Conservation (phyloP, 2,797 vertebrate species). For the Enteromius radiatus region DNA sequence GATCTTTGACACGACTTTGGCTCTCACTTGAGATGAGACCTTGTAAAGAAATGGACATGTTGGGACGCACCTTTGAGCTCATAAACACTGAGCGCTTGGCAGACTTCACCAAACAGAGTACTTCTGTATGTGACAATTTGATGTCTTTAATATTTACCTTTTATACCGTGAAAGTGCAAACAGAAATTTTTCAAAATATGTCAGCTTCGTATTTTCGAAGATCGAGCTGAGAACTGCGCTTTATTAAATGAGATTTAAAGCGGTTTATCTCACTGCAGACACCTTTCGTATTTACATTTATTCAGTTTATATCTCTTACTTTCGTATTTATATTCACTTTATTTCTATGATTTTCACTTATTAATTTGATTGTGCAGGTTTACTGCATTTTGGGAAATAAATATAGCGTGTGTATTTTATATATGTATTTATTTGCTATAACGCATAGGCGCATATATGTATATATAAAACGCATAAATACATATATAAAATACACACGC, state of each 20-base stretch:
- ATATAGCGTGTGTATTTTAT: too few species aligned
- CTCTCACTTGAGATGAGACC: conserved; percentile 70
- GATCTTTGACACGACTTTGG: conserved; percentile 70
- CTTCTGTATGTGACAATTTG: not conserved
- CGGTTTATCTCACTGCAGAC: not conserved
- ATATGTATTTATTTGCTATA: too few species aligned
- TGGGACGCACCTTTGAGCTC: conserved; percentile 65
- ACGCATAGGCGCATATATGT: too few species aligned
- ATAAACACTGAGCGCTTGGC: conserved; percentile 60
- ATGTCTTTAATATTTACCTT: not conserved
- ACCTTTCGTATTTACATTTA: not conserved
- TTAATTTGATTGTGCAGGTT: not conserved
- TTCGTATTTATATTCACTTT: not conserved
- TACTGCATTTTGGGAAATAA: not conserved
- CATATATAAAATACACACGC: not conserved
- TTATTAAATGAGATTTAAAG: too few species aligned
- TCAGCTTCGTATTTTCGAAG: not conserved
- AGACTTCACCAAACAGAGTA: not conserved
- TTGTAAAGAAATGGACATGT: conserved; percentile 69
- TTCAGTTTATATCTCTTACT: not conserved
- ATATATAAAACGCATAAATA: too few species aligned
- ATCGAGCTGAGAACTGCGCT: not conserved
- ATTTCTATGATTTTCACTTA: too few species aligned
- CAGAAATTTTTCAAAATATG: too few species aligned
- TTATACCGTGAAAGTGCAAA: not conserved